Percentiles rank a stretch among this genome's conserved stretches.
Evolutionary conservation across 2,113 vertebrate genomes (phyloP).

Genomic region (Bos javanicus): DNA sequence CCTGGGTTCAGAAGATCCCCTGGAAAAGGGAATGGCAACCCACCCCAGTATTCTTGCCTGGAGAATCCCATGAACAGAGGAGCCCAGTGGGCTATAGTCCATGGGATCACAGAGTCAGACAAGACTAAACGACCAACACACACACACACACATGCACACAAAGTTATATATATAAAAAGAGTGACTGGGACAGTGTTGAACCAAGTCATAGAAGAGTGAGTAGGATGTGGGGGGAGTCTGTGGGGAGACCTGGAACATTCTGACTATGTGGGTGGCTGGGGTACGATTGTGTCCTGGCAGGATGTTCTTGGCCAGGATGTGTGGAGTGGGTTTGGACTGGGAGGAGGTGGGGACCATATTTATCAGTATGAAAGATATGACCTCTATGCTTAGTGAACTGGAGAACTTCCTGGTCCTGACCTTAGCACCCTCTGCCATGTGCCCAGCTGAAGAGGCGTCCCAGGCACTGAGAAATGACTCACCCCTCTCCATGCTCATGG

Average conservation of each 20-base stretch:
- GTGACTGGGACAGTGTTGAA: accelerated
- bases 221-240: neutral
- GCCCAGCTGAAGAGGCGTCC: neutral
- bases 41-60: neutral
- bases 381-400: neutral
- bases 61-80: neutral
- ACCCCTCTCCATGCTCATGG: accelerated
- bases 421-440: neutral
- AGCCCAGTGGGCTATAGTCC: neutral
- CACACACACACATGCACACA: neutral
- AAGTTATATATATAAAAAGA: neutral
- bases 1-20: neutral
- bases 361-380: neutral
- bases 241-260: neutral
- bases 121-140: neutral
- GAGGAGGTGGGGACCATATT: neutral
- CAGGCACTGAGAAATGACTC: neutral
- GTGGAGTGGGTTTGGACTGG: neutral
- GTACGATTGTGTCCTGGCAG: neutral
- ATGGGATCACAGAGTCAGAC: neutral
- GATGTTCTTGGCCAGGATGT: neutral
- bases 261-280: neutral
- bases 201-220: neutral
- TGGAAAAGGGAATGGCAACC: neutral
- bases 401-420: neutral